A percentile compares a stretch with the other conserved stretches of the same genome.
Evolutionary conservation across 2,888 invertebrate species (phyloP).

Genomic region (Pilophorus perplexus): DNA sequence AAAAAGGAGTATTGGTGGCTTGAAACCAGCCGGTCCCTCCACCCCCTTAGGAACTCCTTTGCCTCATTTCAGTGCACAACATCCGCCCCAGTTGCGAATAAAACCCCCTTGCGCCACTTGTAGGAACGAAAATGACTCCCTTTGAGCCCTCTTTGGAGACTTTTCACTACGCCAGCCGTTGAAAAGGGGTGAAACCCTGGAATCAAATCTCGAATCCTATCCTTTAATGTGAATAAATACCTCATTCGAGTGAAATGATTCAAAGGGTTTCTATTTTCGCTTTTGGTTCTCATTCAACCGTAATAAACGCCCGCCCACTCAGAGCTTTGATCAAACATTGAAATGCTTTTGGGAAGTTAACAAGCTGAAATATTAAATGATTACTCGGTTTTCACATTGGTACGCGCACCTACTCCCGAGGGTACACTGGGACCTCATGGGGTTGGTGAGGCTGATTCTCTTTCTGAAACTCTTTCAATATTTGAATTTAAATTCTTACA

Average conservation of each 20-base stretch:
- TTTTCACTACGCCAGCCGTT: too few species aligned
- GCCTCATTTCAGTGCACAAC: not conserved
- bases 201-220: constrained; percentile 20
- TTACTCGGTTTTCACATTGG: too few species aligned
- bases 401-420: too few species aligned
- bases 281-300: too few species aligned
- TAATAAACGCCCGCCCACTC: too few species aligned
- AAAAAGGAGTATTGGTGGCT: constrained; percentile 26
- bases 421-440: too few species aligned
- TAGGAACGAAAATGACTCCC: constrained; percentile 21
- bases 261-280: not conserved
- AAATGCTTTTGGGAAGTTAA: too few species aligned
- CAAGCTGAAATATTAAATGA: too few species aligned
- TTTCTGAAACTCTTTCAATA: too few species aligned
- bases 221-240: constrained; percentile 15
- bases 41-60: constrained; percentile 4
- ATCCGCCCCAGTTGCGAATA: not conserved
- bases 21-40: constrained; percentile 4
- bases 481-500: too few species aligned
- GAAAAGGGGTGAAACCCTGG: not conserved
- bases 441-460: too few species aligned
- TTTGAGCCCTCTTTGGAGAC: not conserved
- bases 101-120: not conserved
- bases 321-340: too few species aligned
- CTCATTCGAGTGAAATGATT: constrained; percentile 11